Evolutionary conservation across 2,888 invertebrate species (phyloP), one percentile per base, ranked within the genome.

Genomic region (Apomyelois bistriatella): DNA sequence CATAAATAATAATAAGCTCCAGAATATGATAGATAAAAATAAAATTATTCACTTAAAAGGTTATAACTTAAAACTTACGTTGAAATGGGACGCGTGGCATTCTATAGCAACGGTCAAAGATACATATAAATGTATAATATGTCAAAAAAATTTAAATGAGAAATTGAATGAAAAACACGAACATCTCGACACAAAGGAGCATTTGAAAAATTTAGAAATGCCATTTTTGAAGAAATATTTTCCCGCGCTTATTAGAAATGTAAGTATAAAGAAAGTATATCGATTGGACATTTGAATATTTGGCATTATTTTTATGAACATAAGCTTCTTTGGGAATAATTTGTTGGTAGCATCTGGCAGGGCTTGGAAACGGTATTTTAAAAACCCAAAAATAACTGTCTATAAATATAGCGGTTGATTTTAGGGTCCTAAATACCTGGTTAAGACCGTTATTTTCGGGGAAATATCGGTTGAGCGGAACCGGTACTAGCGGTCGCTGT

Each of bases 51-150:
- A 30, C n/a, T 1, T 50, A 9, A 32, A 40, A 3, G 30, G 30
- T 10, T 40, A 10, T n/a, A 12, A 40, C 4, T 30, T 50, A 9
- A 50, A 40, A 30, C 15, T 40, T 5, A 16, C 5, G 0, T 16
- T 50, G 13, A 32, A 46, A 16, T 46, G 46, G 46, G 49, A 50
- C 3, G 5, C 16, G 0, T 50, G 49, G 49, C 40, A 50, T 16
- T 13, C 30, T 1, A 32, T 43, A 48, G 32, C 48, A 17, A 8
- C 8, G 6, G 47, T n/a, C 12, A 35, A 47, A n/a, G n/a, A 47
- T 22, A 13, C 10, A 10, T 30, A 10, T 52, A 47, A 47, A 16
- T 50, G 49, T 41, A 16, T 50, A n/a, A 7, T 50, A 6, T 50
- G 49, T 8, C 35, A 36, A 6, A 22, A 1, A 1, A 8, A 1